Conservation (phyloP, 2,888 invertebrate genomes). For the Beris morrisii region DNA sequence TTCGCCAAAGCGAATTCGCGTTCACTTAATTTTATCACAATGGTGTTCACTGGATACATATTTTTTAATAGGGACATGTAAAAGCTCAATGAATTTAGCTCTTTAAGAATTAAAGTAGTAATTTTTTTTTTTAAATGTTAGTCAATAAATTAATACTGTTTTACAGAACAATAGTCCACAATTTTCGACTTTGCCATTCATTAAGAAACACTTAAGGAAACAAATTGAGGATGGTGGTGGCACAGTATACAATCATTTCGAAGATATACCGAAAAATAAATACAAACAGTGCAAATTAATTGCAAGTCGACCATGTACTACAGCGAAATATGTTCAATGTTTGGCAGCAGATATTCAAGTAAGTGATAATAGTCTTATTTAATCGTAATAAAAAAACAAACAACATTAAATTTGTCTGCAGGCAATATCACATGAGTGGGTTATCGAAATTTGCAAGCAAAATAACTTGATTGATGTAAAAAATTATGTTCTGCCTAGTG, state of each 20-base stretch:
- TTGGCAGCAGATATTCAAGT: conserved; percentile 66
- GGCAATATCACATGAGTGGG: conserved; percentile 71
- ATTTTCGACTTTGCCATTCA: conserved; percentile 59
- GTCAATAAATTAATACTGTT: no score
- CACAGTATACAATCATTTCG: conserved; percentile 63
- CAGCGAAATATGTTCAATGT: conserved; percentile 74
- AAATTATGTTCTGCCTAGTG: conserved; percentile 63
- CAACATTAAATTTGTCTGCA: conserved; percentile 40
- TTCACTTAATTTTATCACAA: no score
- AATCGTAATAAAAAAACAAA: background rate
- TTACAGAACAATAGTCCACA: conserved; percentile 46
- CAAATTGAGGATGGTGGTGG: conserved; percentile 68
- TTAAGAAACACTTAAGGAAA: conserved; percentile 61
- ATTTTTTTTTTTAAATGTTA: no score
- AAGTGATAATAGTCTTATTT: conserved; percentile 20
- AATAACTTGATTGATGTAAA: conserved; percentile 55
- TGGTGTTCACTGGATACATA: no score
- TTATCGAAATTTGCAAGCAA: conserved; percentile 63
- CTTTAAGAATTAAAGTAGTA: no score
- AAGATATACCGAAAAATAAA: conserved; percentile 61
- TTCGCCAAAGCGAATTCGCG: no score
- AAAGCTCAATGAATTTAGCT: no score
- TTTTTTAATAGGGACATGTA: no score
- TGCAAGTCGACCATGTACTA: conserved; percentile 71
- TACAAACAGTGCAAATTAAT: conserved; percentile 63